Percentiles rank a stretch among this genome's conserved stretches.
phyloP scores from a whole-genome alignment of 1,140 invertebrate genomes.

The Pinna nobilis region DNA sequence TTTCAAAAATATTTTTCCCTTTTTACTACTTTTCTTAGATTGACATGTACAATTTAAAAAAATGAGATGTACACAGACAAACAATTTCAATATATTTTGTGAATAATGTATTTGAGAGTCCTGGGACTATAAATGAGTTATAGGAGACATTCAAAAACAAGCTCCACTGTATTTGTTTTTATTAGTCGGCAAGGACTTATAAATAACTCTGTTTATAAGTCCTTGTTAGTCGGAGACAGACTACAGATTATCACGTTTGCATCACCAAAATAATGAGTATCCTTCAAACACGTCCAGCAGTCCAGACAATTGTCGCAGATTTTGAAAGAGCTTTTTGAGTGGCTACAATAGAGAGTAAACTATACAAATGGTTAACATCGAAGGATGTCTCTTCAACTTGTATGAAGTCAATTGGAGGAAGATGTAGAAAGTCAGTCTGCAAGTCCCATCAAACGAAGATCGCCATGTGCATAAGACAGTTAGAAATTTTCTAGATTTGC shows the following conservation, averaged over 20 bases:
- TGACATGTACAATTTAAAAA: too few species aligned
- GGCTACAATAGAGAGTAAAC: neutral
- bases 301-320: constrained; percentile 13
- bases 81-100: too few species aligned
- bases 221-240: too few species aligned
- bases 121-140: neutral
- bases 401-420: constrained; percentile 17
- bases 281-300: neutral
- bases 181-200: too few species aligned
- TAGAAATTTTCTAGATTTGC: neutral
- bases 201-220: too few species aligned
- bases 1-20: too few species aligned
- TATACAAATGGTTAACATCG: neutral
- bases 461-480: neutral
- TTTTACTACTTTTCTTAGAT: too few species aligned
- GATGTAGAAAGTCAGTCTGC: neutral
- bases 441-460: too few species aligned
- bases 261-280: neutral
- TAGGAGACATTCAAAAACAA: too few species aligned
- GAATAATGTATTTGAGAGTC: neutral
- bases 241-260: neutral
- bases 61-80: too few species aligned
- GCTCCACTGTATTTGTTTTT: too few species aligned
- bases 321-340: constrained; percentile 16
- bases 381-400: constrained; percentile 35